Evolutionary conservation across 92 coral and sea anemone genomes (phyloP), one percentile per base, ranked within the genome.

Genomic region (Phenganax marumi): DNA sequence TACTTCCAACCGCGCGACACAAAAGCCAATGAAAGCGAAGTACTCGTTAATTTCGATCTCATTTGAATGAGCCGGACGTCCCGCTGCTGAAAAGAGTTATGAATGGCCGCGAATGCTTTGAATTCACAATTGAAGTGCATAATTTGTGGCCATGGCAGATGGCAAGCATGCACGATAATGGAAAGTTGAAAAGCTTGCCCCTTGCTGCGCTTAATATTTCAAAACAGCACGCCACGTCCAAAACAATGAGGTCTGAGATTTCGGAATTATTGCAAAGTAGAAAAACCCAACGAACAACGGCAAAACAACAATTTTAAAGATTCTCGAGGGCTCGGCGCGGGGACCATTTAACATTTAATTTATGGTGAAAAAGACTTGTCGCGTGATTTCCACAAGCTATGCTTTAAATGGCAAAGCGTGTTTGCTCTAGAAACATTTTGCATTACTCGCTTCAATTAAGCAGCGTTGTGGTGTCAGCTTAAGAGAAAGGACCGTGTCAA

Each of bases 201-300:
- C 83, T 78, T 61, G 71, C 73, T 78, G 73, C 25, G 83, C 63
- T 78, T 78, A 78, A 78, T 78, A 62, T 78, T 48, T 63, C 60
- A 78, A 78, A 22, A 60, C 83, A 78, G 16, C 71, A 78, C 19
- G 22, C 50, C 65, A 24, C 12, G 47, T 46, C 39, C 24, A 55
- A 76, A 76, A 62, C 68, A 56, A 54, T 76, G 81, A 76, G 52
- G 69, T 54, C 49, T 52, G 80, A 23, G 10, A 57, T 52, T 50
- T 50, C 79, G 43, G 79, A 68, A 54, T 76, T 76, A 62, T 76
- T 76, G 13, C 52, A 53, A 55, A 43, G 51, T 18, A 76, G 10
- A 76, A 76, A 55, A 76, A 24, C 81, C 26, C 56, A 5, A 54
- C 23, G n/a, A 12, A 10, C 17, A 56, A 24, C 8, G n/a, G 12